These are phyloP conservation scores for Chrysogorgia sp. DNA, from an alignment of 92 coral and sea anemone genomes.

Conservation along the genomic window DNA sequence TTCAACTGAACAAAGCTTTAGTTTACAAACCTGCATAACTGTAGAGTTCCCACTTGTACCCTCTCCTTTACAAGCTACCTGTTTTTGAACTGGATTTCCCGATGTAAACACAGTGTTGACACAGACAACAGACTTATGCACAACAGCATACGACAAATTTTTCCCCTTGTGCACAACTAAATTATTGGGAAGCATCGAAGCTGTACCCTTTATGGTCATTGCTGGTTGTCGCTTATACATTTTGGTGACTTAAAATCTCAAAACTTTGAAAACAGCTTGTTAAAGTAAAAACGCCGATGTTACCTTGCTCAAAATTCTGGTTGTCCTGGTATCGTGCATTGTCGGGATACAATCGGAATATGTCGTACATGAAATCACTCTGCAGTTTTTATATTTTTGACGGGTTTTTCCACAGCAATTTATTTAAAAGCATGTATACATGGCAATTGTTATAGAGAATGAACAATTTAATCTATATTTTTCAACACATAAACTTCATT, in stretches of 20 bases:
- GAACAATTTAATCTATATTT: too few species aligned
- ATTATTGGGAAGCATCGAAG: constrained; percentile 88
- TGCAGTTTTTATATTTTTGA: too few species aligned
- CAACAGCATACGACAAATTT: constrained; percentile 78
- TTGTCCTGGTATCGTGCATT: constrained; percentile 19
- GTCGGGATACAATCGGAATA: constrained; percentile 18
- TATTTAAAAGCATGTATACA: too few species aligned
- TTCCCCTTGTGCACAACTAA: constrained; percentile 69
- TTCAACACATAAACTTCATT: too few species aligned
- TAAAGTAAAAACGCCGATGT: neutral
- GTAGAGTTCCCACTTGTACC: constrained; percentile 81
- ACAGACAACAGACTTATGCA: constrained; percentile 96
- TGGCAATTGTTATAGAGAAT: too few species aligned
- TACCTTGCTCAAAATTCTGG: neutral
- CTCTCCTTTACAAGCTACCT: constrained; percentile 92
- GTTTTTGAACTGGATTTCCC: constrained; percentile 70
- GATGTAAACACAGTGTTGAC: constrained; percentile 78
- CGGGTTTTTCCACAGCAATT: too few species aligned
- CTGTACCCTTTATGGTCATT: constrained; percentile 81
- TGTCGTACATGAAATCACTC: neutral
- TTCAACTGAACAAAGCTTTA: neutral
- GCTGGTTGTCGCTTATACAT: constrained; percentile 84
- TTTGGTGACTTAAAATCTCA: neutral
- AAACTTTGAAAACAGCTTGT: neutral
- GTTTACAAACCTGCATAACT: constrained; percentile 73